These are phyloP conservation scores for Acronicta aceris DNA, from an alignment of 2,888 invertebrate genomes.

Conservation along the genomic window DNA sequence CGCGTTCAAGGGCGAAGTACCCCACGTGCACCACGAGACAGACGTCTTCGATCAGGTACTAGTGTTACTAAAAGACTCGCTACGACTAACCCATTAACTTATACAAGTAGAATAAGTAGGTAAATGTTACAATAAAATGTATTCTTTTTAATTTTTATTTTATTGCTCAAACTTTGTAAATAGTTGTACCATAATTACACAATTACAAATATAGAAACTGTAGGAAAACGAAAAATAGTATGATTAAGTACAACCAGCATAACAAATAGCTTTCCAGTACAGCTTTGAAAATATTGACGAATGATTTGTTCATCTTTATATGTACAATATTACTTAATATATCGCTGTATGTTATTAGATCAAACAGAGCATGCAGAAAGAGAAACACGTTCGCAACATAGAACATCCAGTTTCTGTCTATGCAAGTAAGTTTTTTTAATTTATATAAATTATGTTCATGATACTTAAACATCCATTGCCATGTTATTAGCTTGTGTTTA, in stretches of 20 bases:
- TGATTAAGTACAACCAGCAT: too few species aligned
- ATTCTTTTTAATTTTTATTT: slow-evolving; percentile 14
- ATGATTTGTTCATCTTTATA: neutral
- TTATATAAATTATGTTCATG: neutral
- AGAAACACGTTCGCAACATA: slow-evolving; percentile 75
- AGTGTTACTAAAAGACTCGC: neutral
- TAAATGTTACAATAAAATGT: slow-evolving; percentile 20
- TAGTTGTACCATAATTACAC: neutral
- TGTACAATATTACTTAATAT: slow-evolving; percentile 24
- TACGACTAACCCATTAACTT: neutral
- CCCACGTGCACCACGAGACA: slow-evolving; percentile 83
- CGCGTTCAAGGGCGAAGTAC: slow-evolving; percentile 97
- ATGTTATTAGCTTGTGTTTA: neutral
- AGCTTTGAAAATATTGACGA: too few species aligned
- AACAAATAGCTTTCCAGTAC: too few species aligned
- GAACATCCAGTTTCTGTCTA: slow-evolving; percentile 77
- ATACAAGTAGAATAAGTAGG: neutral
- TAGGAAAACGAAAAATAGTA: too few species aligned
- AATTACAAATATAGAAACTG: neutral
- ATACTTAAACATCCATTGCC: neutral
- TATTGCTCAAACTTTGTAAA: slow-evolving; percentile 17
- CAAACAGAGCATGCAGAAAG: slow-evolving; percentile 78
- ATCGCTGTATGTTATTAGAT: slow-evolving; percentile 69
- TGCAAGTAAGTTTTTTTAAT: slow-evolving; percentile 73
- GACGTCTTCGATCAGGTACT: slow-evolving; percentile 79